A percentile compares a stretch with the other conserved stretches of the same genome.
Conservation (phyloP, 2,113 vertebrate species). For the Xenopus laevis region DNA sequence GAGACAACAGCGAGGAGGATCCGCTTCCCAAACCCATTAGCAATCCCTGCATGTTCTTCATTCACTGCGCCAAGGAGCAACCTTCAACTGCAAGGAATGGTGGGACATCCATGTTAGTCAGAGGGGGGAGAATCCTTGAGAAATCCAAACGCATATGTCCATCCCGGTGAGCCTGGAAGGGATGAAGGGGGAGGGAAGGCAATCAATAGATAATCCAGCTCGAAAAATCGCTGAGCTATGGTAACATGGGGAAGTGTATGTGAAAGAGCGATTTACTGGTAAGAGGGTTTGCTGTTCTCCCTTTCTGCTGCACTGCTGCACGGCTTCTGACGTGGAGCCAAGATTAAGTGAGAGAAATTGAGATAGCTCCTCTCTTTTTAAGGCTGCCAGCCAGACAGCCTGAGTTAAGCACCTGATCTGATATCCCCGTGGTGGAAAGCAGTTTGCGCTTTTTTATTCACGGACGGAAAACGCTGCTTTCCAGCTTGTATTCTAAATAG, state of each 20-base stretch:
- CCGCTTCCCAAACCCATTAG: constrained; percentile 83
- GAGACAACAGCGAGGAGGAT: constrained; percentile 63
- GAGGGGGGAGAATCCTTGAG: constrained; percentile 70
- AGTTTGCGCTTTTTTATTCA: background rate
- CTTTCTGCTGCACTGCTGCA: constrained; percentile 87
- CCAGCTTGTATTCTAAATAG: constrained; percentile 38
- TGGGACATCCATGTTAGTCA: constrained; percentile 89
- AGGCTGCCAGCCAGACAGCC: constrained; percentile 68
- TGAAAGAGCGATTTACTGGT: constrained; percentile 70
- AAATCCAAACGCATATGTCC: constrained; percentile 78
- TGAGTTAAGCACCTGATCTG: constrained; percentile 60
- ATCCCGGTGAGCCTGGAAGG: constrained; percentile 71
- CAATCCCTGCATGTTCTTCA: constrained; percentile 84
- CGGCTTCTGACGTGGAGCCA: constrained; percentile 88
- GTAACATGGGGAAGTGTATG: constrained; percentile 60
- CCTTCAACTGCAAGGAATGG: constrained; percentile 86
- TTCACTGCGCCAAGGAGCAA: constrained; percentile 92
- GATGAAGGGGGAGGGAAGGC: constrained; percentile 54
- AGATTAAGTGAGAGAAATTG: constrained; percentile 84
- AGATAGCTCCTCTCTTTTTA: constrained; percentile 67
- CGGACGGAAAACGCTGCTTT: constrained; percentile 24
- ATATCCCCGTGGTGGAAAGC: constrained; percentile 33
- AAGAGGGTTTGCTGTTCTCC: constrained; percentile 65
- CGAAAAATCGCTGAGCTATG: constrained; percentile 55
- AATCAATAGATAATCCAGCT: constrained; percentile 57